phyloP scores from a whole-genome alignment of 2,113 vertebrate species.

The Rafetus swinhoei region DNA sequence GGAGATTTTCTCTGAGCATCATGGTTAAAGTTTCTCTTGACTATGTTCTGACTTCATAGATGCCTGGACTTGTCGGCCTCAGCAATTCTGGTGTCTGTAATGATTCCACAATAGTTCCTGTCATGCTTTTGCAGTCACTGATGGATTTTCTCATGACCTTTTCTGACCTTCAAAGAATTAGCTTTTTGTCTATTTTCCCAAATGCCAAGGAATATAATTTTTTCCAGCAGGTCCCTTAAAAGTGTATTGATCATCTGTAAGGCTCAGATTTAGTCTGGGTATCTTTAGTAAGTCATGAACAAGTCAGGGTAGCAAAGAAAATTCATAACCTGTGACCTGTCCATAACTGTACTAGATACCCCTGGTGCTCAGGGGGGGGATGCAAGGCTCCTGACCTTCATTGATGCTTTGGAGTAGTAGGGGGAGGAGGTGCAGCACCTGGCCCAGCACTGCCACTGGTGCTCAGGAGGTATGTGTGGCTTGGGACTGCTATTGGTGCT shows the following conservation, averaged over 20 bases:
- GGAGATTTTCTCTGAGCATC: not conserved
- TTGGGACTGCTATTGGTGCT: no score
- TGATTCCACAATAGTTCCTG: not conserved
- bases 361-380: no score
- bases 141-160: slow-evolving; percentile 1
- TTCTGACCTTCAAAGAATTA: not conserved
- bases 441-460: no score
- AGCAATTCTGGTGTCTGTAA: not conserved
- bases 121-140: not conserved
- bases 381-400: no score
- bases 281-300: no score
- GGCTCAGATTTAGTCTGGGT: no score
- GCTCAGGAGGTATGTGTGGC: no score
- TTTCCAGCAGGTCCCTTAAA: not conserved
- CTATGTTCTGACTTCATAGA: not conserved
- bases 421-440: no score
- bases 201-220: not conserved
- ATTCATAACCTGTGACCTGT: no score
- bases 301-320: no score
- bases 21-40: not conserved
- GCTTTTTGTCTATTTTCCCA: not conserved
- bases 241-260: not conserved
- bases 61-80: not conserved
- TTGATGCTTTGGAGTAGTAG: no score
- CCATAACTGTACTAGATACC: no score